Base-by-base conservation (phyloP, 2,113 vertebrate species). In the Dasyurus viverrinus region DNA sequence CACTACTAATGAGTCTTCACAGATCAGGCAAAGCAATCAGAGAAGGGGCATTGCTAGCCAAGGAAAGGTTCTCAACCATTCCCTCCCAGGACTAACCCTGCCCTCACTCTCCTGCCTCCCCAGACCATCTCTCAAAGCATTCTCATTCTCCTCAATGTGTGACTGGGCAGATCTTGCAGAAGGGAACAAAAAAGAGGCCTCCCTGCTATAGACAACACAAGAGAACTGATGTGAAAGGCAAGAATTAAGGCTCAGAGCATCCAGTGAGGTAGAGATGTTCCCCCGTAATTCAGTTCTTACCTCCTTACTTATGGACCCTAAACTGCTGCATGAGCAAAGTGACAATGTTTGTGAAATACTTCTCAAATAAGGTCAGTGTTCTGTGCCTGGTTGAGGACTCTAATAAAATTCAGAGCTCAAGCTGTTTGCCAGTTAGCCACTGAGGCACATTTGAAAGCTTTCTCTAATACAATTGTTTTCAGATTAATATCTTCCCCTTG, bases 331-430 rank as follows among this genome's bases (percentile, higher is more conserved):
- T 55, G 90, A 5, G 60, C 48, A 8, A 89, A 97, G 96, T 95
- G 93, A 89, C 96, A 91, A 93, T 96, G 96, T 91, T 24, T 97
- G 92, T 36, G 94, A 96, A 98, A 98, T 98, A 96, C 93, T 90
- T 55, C 0, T 97, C 97, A 94, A 60, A 96, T 93, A 93, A 98
- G 94, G 93, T 97, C 96, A 97, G 94, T 55, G 95, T 93, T 98
- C 96, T 95, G 91, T 30, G n/a, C 96, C 93, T 93, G 97, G 94
- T 93, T 46, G n/a, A 96, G 97, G 94, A 89, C 94, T 94, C 96
- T 98, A 97, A 98, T 97, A 92, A 97, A 98, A 98, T 91, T 92
- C 97, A 98, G 97, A 98, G 93, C 55, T 53, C 0, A n/a, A 42
- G 91, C 93, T 54, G 68, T 90, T 97, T 97, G 97, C 97, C 96